These are phyloP conservation scores for Steromphala cineraria DNA, from an alignment of 2,888 invertebrate species.

Conservation along the genomic window DNA sequence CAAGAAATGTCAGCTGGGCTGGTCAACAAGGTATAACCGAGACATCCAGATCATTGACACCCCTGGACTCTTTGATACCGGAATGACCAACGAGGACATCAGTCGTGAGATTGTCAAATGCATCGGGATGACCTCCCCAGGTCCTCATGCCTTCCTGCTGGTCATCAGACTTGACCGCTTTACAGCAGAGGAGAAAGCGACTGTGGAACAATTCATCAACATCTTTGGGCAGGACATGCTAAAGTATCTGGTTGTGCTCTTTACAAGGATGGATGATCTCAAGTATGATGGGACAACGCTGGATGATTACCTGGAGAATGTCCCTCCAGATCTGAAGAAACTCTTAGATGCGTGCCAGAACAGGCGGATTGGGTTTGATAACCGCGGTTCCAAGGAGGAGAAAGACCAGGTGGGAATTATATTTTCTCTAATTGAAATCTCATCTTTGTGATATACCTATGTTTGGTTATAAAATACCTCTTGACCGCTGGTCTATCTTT, in stretches of 20 bases:
- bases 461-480: too few species aligned
- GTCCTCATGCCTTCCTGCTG: slow-evolving; percentile 37
- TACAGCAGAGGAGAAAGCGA: slow-evolving; percentile 37
- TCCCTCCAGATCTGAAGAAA: slow-evolving; percentile 20
- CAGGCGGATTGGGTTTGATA: slow-evolving; percentile 29
- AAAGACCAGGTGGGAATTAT: neutral
- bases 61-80: slow-evolving; percentile 39
- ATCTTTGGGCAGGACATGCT: slow-evolving; percentile 30
- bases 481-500: too few species aligned
- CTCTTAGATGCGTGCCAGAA: slow-evolving; percentile 13
- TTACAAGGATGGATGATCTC: slow-evolving; percentile 33
- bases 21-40: neutral
- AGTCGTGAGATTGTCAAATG: slow-evolving; percentile 32
- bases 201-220: slow-evolving; percentile 27
- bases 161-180: slow-evolving; percentile 32
- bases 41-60: slow-evolving; percentile 33
- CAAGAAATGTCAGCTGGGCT: neutral
- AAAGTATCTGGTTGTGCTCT: slow-evolving; percentile 29
- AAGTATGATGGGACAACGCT: slow-evolving; percentile 26
- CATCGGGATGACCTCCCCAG: slow-evolving; percentile 30
- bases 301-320: slow-evolving; percentile 23
- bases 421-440: too few species aligned
- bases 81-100: slow-evolving; percentile 23
- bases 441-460: too few species aligned
- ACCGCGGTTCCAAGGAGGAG: neutral